These are phyloP conservation scores for Centrocercus urophasianus DNA, from an alignment of 2,113 vertebrate genomes.

Conservation along the genomic window DNA sequence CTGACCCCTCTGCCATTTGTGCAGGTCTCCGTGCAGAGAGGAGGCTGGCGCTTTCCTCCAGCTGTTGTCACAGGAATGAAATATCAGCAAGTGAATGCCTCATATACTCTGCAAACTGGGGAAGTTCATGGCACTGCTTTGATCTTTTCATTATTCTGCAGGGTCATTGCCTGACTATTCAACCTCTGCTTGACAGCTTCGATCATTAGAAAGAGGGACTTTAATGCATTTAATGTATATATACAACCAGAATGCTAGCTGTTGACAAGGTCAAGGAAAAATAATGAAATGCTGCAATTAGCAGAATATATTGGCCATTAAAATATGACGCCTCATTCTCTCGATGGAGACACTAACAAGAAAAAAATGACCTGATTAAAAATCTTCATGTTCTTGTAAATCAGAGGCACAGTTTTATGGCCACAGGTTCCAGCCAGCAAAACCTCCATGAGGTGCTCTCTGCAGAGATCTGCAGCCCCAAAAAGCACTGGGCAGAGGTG, in stretches of 20 bases:
- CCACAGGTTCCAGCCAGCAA: neutral
- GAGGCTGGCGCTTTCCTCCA: neutral
- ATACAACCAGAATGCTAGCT: neutral
- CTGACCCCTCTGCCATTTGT: neutral
- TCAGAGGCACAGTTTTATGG: neutral
- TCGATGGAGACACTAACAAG: constrained; percentile 52
- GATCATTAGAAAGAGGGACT: constrained; percentile 2
- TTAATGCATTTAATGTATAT: constrained; percentile 34
- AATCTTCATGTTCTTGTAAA: constrained; percentile 43
- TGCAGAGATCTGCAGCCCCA: rapidly evolving
- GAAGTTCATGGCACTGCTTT: constrained; percentile 6
- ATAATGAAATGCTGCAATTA: constrained; percentile 61
- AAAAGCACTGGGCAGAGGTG: neutral
- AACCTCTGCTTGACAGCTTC: neutral
- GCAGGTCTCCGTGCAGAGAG: neutral
- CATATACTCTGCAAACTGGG: neutral
- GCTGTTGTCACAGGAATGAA: constrained; percentile 4
- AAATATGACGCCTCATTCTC: constrained; percentile 42
- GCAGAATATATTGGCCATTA: constrained; percentile 66
- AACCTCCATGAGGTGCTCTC: neutral
- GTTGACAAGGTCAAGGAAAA: constrained; percentile 65
- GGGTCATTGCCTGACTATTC: neutral
- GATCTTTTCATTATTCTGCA: constrained; percentile 41
- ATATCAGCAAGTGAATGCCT: neutral
- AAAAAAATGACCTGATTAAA: constrained; percentile 62